These are phyloP conservation scores for Adelges cooleyi DNA, from an alignment of 1,140 invertebrate genomes.

Conservation along the genomic window DNA sequence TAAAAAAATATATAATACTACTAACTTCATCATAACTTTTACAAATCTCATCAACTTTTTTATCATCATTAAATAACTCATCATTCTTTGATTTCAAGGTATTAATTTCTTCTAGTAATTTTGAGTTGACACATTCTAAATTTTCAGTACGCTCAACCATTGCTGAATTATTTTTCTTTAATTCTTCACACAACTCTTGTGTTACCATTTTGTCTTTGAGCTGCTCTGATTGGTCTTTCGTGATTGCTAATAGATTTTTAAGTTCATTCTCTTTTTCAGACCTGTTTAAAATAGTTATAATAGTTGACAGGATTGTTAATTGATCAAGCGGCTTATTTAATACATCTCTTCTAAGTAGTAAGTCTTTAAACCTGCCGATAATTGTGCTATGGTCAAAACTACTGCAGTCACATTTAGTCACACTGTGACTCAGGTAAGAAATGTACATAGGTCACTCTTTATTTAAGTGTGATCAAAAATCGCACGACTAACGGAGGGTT, in stretches of 20 bases:
- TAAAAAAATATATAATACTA: too few relatives aligned
- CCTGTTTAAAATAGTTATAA: not conserved
- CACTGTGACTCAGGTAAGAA: too few relatives aligned
- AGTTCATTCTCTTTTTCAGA: not conserved
- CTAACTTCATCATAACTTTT: slow-evolving; percentile 7
- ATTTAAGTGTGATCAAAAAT: too few relatives aligned
- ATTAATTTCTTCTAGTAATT: not conserved
- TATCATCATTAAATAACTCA: not conserved
- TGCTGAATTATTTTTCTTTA: not conserved
- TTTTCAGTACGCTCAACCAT: not conserved
- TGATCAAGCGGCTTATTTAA: too few relatives aligned
- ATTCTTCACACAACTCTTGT: not conserved
- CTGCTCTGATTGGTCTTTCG: not conserved
- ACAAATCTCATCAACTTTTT: not conserved
- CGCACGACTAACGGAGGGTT: too few relatives aligned
- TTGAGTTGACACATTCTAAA: not conserved
- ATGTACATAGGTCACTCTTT: too few relatives aligned
- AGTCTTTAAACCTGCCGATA: too few relatives aligned
- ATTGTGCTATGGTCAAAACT: too few relatives aligned
- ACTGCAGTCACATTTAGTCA: too few relatives aligned
- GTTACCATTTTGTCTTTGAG: not conserved
- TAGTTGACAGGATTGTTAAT: too few relatives aligned
- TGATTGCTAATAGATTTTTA: not conserved
- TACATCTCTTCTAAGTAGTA: too few relatives aligned
- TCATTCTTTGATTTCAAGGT: not conserved